A percentile compares a stretch with the other conserved stretches of the same genome.
Conservation (phyloP, 2,113 vertebrate genomes). For the Tetrao urogallus region DNA sequence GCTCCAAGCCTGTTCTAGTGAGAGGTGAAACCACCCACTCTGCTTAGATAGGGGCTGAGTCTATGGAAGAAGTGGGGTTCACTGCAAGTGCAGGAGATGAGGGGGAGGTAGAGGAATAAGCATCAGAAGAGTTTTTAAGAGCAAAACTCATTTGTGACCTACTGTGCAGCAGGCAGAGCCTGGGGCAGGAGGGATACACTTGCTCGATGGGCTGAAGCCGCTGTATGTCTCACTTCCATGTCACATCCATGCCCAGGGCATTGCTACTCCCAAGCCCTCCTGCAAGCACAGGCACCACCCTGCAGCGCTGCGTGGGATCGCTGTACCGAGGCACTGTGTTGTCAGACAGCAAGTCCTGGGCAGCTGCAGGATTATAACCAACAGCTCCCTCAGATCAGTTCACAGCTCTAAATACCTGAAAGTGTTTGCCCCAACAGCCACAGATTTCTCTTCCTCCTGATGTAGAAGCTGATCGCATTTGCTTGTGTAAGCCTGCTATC, state of each 20-base stretch:
- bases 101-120: neutral
- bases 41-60: neutral
- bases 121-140: neutral
- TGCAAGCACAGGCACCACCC: neutral
- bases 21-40: neutral
- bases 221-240: neutral
- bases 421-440: slow-evolving; percentile 49
- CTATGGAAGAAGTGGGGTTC: neutral
- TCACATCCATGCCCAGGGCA: neutral
- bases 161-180: fast-evolving
- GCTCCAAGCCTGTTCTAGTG: neutral
- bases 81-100: neutral
- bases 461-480: slow-evolving; percentile 51
- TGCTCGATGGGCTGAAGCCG: neutral
- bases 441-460: slow-evolving; percentile 61
- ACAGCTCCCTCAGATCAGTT: neutral
- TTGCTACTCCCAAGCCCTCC: neutral
- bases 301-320: neutral
- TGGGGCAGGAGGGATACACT: neutral
- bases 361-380: slow-evolving; percentile 18
- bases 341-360: neutral
- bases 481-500: slow-evolving; percentile 62
- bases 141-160: neutral
- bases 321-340: fast-evolving
- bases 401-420: slow-evolving; percentile 28